Evolutionary conservation across 2,888 invertebrate species (phyloP).

Genomic region (Melolontha melolontha): DNA sequence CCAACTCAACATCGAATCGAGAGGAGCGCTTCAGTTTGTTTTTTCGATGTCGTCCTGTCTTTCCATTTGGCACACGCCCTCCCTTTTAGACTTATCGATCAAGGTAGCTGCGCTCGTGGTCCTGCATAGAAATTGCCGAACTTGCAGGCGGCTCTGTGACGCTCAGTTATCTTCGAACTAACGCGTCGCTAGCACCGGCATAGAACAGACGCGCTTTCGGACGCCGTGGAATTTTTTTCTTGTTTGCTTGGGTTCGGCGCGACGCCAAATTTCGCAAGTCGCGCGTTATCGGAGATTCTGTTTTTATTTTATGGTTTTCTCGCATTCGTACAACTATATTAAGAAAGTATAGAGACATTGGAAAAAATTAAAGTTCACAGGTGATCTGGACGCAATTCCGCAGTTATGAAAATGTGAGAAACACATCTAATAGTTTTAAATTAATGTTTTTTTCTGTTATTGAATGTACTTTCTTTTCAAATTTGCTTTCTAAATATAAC

Average conservation of each 20-base stretch:
- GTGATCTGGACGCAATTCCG: constrained; percentile 14
- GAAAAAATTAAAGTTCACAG: constrained; percentile 10
- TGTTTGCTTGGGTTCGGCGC: background rate
- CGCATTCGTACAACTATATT: background rate
- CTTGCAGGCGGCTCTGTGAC: constrained; percentile 45
- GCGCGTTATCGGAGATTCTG: constrained; percentile 5
- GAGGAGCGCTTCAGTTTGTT: constrained; percentile 10
- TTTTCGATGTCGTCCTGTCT: constrained; percentile 16
- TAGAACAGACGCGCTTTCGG: constrained; percentile 15
- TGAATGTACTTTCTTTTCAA: too few species aligned
- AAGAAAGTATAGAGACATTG: background rate
- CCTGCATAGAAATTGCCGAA: constrained; percentile 47
- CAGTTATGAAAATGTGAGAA: constrained; percentile 17
- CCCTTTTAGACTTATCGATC: constrained; percentile 47
- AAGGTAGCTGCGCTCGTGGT: constrained; percentile 40
- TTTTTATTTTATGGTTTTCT: background rate
- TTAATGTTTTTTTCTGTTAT: background rate
- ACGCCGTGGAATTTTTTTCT: constrained; percentile 11
- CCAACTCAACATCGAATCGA: constrained; percentile 2
- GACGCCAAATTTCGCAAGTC: constrained; percentile 4
- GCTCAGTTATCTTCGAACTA: constrained; percentile 43
- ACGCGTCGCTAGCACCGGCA: constrained; percentile 42
- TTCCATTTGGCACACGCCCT: constrained; percentile 48
- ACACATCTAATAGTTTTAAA: constrained; percentile 1
- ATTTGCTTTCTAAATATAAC: too few species aligned